Conservation (phyloP, 2,888 invertebrate genomes). For the Sarcophaga rosellei region DNA sequence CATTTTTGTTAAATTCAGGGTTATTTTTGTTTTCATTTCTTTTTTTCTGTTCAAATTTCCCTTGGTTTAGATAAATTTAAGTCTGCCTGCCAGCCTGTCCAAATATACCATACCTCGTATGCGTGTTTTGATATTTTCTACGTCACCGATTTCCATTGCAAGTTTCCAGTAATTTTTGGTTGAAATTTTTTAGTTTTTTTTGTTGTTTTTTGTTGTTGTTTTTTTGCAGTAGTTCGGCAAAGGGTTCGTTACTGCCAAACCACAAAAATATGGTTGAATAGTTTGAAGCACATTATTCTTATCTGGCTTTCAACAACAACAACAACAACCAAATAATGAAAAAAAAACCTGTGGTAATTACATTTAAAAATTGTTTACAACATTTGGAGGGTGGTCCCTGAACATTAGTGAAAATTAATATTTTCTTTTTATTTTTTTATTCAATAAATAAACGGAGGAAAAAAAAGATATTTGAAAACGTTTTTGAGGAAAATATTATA, state of each 20-base stretch:
- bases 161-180: constrained; percentile 29
- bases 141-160: constrained; percentile 26
- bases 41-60: neutral
- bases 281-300: constrained; percentile 50
- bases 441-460: too few relatives aligned
- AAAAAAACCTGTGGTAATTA: constrained; percentile 41
- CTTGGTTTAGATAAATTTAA: neutral
- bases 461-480: too few relatives aligned
- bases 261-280: constrained; percentile 65
- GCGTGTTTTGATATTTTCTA: constrained; percentile 48
- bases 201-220: neutral
- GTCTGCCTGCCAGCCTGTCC: constrained; percentile 5
- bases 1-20: constrained; percentile 65
- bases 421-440: neutral
- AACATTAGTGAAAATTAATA: neutral
- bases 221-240: neutral
- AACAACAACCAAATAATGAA: neutral
- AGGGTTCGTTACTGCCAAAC: constrained; percentile 56
- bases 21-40: constrained; percentile 41
- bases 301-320: neutral
- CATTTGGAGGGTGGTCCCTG: neutral
- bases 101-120: neutral
- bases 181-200: constrained; percentile 9
- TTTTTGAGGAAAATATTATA: too few relatives aligned
- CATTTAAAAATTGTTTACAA: constrained; percentile 37